These are phyloP conservation scores for Cylas formicarius DNA, from an alignment of 1,140 invertebrate species.

Conservation along the genomic window DNA sequence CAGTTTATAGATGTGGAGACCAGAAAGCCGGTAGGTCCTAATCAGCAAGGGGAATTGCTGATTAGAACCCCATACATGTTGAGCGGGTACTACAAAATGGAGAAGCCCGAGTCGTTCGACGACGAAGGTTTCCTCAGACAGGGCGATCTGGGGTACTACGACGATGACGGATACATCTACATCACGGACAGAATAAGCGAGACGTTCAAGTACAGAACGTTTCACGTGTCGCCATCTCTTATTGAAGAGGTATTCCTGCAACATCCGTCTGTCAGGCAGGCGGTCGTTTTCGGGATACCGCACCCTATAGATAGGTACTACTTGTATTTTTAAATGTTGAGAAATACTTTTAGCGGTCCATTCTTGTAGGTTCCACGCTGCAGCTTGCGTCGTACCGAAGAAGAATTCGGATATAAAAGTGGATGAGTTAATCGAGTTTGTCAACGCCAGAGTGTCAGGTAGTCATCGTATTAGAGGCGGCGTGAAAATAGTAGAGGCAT, in stretches of 20 bases:
- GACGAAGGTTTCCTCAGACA: slow-evolving; percentile 64
- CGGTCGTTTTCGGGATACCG: slow-evolving; percentile 59
- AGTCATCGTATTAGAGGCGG: slow-evolving; percentile 27
- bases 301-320: slow-evolving; percentile 51
- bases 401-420: not conserved
- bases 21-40: slow-evolving; percentile 13
- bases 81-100: slow-evolving; percentile 17
- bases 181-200: slow-evolving; percentile 70
- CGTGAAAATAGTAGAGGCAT: slow-evolving; percentile 22
- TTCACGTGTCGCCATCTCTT: slow-evolving; percentile 39
- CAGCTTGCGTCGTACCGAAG: slow-evolving; percentile 51
- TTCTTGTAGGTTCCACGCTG: slow-evolving; percentile 57
- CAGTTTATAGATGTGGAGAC: slow-evolving; percentile 21
- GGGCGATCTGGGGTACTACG: slow-evolving; percentile 62
- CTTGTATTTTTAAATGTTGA: too few relatives aligned
- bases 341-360: too few relatives aligned
- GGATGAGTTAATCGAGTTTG: slow-evolving; percentile 21
- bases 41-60: slow-evolving; percentile 20
- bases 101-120: slow-evolving; percentile 34
- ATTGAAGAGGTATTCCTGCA: slow-evolving; percentile 58
- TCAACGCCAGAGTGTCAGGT: slow-evolving; percentile 25
- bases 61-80: slow-evolving; percentile 4
- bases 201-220: slow-evolving; percentile 58
- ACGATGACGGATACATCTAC: slow-evolving; percentile 54
- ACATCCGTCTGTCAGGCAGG: slow-evolving; percentile 57